Base-by-base conservation (phyloP, 1,140 invertebrate species). In the Scylla paramamosain region DNA sequence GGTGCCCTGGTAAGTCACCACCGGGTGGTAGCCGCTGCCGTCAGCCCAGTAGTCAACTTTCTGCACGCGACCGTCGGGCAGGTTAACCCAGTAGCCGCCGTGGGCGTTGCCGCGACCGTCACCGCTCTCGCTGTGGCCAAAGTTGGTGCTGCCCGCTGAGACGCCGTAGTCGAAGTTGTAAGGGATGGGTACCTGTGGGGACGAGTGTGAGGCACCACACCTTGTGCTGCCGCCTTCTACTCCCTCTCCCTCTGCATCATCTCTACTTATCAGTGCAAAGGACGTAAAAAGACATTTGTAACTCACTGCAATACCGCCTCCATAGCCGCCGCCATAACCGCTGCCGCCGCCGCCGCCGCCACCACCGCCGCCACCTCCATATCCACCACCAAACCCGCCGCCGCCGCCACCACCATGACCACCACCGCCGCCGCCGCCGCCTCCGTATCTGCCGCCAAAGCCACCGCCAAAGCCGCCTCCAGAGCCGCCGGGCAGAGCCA, bases 111-210 rank as follows among this genome's bases (percentile, higher is more conserved):
- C 93, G 94, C 95, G 92, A 82, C 94, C 94, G 92, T 96, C 93
- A 7, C 95, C 93, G 28, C 94, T 45, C 88, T 96, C 96, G 14
- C 90, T 86, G 25, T 96, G 95, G 32, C 87, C 83, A 91, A 96
- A 96, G 77, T 95, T 84, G 12, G 96, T 52, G 7, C 96, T 45
- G 7, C 82, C 91, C 77, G 95, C 96, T 31, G 95, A 77, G 16
- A 96, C 96, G 93, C 94, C 95, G 88, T 96, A 96, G 46, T 95
- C n/a, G 94, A 95, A 96, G 16, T 67, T 46, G 94, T 96, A 96
- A 20, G 92, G 84, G 7, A 91, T 77, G 45, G 96, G 90, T 28
- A 59, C 89, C 95, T n/a, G 96, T 46, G 45, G 90, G 28, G 28
- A n/a, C 8, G 87, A 32, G 45, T 39, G 16, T 12, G 28, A 12